Evolutionary conservation across 2,797 vertebrate species (phyloP).

Genomic region (Enteromius thamalakanensis): DNA sequence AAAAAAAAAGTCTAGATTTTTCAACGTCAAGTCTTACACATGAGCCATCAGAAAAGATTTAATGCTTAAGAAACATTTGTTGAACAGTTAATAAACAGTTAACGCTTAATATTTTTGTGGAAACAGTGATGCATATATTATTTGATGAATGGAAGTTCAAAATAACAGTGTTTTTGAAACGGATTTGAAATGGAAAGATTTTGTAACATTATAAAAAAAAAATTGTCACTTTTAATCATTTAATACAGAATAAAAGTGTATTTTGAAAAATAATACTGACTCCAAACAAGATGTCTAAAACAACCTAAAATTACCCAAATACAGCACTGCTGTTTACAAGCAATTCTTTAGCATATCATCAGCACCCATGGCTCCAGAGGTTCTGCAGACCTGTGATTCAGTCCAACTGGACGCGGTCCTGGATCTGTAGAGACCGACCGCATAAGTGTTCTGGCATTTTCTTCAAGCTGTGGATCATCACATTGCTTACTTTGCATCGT

Average conservation of each 20-base stretch:
- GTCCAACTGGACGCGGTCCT: constrained; percentile 42
- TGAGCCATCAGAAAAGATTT: not conserved
- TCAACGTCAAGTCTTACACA: not conserved
- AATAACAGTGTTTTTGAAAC: not conserved
- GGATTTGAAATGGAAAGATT: not conserved
- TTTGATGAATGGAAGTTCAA: not conserved
- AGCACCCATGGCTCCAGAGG: constrained; percentile 29
- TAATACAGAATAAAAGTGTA: not conserved
- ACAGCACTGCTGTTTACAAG: constrained; percentile 11
- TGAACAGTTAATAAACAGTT: not conserved
- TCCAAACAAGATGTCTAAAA: constrained; percentile 3
- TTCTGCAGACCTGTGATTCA: constrained; percentile 25
- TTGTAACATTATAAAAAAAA: not conserved
- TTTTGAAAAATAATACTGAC: not conserved
- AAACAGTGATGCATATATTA: not conserved
- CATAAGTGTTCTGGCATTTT: constrained; percentile 35
- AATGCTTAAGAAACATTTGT: not conserved
- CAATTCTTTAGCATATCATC: constrained; percentile 25
- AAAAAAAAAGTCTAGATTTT: no score
- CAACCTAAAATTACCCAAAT: not conserved
- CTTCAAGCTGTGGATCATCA: constrained; percentile 43
- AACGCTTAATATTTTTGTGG: not conserved
- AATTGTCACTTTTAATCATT: not conserved
- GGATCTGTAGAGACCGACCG: constrained; percentile 17
- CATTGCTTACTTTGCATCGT: constrained; percentile 41